phyloP scores from a whole-genome alignment of 2,888 invertebrate species.

The Chrysomela aeneicollis region DNA sequence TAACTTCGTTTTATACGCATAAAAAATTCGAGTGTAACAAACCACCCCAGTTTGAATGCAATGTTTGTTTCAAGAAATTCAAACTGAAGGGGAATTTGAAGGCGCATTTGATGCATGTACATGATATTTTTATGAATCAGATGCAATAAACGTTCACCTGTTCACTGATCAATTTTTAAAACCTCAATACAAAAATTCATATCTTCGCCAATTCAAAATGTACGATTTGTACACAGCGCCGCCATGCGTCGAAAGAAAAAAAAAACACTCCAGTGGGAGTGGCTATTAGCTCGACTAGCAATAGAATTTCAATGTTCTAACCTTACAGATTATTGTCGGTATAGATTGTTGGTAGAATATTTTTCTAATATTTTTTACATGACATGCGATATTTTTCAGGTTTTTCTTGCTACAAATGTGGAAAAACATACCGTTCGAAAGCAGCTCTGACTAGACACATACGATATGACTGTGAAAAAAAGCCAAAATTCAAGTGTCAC shows the following conservation, averaged over 20 bases:
- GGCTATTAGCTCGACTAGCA: no score
- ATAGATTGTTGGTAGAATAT: not conserved
- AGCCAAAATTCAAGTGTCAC: constrained; percentile 9
- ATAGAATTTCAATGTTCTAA: no score
- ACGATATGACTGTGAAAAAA: constrained; percentile 9
- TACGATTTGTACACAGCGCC: no score
- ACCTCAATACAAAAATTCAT: no score
- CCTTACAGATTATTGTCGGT: no score
- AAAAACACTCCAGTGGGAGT: no score
- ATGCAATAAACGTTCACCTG: no score
- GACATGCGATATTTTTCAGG: not conserved
- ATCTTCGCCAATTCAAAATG: no score
- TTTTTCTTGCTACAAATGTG: not conserved
- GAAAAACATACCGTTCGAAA: constrained; percentile 12
- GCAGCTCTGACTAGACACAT: constrained; percentile 11
- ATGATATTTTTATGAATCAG: not conserved
- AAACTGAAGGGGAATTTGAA: constrained; percentile 10
- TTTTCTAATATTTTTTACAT: not conserved
- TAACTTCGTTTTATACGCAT: constrained; percentile 16
- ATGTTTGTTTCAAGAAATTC: not conserved
- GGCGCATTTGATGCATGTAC: not conserved
- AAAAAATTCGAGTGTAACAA: constrained; percentile 30
- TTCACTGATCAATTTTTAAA: no score
- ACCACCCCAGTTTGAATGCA: constrained; percentile 17
- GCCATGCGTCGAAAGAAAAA: no score